Base-by-base conservation (phyloP, 1,140 invertebrate genomes). In the Drosophila kikkawai region DNA sequence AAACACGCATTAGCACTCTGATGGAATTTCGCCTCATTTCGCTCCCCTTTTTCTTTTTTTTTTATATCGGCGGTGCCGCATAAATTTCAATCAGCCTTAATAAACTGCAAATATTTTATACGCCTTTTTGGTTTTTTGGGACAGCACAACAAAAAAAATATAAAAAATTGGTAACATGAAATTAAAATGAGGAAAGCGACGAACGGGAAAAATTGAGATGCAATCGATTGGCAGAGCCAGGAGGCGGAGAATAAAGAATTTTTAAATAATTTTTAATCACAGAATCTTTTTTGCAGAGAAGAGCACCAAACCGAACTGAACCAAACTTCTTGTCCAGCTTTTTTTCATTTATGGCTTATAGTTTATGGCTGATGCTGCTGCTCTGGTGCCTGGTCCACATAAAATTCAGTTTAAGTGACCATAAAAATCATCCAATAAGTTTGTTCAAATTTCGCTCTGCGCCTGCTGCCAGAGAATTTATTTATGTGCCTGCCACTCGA, bases 11-110 rank as follows among this genome's bases (percentile, higher is more conserved):
- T 85, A 81, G 82, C 82, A 85, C 82, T 85, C 74, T 77, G 80
- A 55, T 79, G 75, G 64, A 83, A 83, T 86, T 86, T 85, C 76
- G 36, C 47, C 41, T 39, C 51, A 58, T 75, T 57, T 57, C 51
- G 41, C 36, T 39, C 50, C 15, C 41, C 17, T 15, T 17, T 44
- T 15, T 8, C 1, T 37, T 12, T 37, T 26, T 66, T 4, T 17
- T 17, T 42, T 36, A 71, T 61, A 60, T 56, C 66, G 47, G 65
- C 66, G 81, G 56, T 65, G 59, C 66, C 66, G 84, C 76, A 77
- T 82, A 80, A 86, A 83, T 86, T 86, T 88, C 84, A 86, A 86
- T 86, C 84, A 86, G 76, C 70, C 63, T 73, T 80, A 83, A 83
- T 83, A 86, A 86, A 88, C 83, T 80, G 76, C 59, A 86, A 77